Conservation (phyloP, 2,888 invertebrate species). For the Euproctis similis region DNA sequence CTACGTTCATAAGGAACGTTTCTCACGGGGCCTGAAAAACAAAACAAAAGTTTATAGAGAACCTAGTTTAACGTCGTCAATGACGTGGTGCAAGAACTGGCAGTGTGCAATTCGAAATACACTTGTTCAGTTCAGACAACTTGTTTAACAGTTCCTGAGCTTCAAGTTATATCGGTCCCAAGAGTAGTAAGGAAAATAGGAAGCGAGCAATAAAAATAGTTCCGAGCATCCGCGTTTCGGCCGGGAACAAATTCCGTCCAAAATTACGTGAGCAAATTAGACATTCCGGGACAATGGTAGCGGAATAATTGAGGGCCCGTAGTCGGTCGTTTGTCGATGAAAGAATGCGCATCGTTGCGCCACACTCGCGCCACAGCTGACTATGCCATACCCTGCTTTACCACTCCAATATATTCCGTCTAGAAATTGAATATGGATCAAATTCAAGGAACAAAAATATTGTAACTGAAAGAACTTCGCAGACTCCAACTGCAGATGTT, state of each 20-base stretch:
- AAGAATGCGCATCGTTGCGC: constrained; percentile 34
- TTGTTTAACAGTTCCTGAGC: constrained; percentile 55
- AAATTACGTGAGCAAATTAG: constrained; percentile 75
- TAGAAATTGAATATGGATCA: constrained; percentile 28
- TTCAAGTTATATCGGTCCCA: constrained; percentile 65
- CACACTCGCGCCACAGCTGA: constrained; percentile 18
- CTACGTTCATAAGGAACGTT: constrained; percentile 22
- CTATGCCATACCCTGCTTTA: constrained; percentile 16
- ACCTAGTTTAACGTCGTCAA: constrained; percentile 33
- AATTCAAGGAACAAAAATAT: too few relatives aligned
- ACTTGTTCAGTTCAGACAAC: constrained; percentile 55
- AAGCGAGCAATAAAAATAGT: constrained; percentile 74
- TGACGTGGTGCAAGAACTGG: constrained; percentile 20
- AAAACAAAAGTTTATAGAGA: constrained; percentile 41
- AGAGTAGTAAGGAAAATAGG: constrained; percentile 62
- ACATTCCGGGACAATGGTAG: constrained; percentile 68
- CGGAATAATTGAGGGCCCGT: constrained; percentile 61
- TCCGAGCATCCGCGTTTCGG: constrained; percentile 57
- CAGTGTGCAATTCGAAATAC: constrained; percentile 69
- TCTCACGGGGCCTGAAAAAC: constrained; percentile 39
- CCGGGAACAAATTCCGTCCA: constrained; percentile 65
- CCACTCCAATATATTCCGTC: constrained; percentile 24
- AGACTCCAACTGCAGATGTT: constrained; percentile 21
- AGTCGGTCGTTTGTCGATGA: constrained; percentile 42
- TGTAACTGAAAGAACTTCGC: constrained; percentile 9